Conservation (phyloP, 2,797 vertebrate genomes). For the Coreius guichenoti region DNA sequence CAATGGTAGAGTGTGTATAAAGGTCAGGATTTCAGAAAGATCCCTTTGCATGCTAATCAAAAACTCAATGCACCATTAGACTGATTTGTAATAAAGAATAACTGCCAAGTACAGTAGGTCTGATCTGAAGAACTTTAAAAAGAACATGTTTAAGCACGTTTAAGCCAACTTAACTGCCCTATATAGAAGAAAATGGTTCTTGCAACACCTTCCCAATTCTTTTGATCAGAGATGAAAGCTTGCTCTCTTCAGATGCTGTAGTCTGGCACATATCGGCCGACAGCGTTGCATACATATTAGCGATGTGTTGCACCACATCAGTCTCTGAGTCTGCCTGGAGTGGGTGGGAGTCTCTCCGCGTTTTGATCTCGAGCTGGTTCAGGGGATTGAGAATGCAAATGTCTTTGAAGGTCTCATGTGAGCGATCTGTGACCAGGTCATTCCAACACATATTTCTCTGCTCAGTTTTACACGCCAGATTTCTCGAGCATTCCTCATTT, state of each 20-base stretch:
- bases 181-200: neutral
- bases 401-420: neutral
- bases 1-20: too few relatives aligned
- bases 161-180: neutral
- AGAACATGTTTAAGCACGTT: neutral
- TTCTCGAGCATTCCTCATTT: neutral
- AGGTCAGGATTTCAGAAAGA: neutral
- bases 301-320: conserved; percentile 13
- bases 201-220: neutral
- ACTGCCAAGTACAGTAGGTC: neutral
- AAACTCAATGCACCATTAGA: neutral
- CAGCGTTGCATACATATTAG: conserved; percentile 9
- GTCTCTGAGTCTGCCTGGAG: neutral
- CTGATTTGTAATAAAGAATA: neutral
- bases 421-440: neutral
- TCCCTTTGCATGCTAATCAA: neutral
- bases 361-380: conserved; percentile 15
- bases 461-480: neutral
- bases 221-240: conserved; percentile 1
- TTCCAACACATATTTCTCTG: neutral
- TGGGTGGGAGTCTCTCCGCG: neutral
- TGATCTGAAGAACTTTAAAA: neutral
- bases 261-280: neutral
- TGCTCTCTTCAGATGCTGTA: conserved; percentile 13
- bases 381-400: conserved; percentile 16